Evolutionary conservation across 2,113 vertebrate genomes (phyloP).

Genomic region (Callionymus lyra): DNA sequence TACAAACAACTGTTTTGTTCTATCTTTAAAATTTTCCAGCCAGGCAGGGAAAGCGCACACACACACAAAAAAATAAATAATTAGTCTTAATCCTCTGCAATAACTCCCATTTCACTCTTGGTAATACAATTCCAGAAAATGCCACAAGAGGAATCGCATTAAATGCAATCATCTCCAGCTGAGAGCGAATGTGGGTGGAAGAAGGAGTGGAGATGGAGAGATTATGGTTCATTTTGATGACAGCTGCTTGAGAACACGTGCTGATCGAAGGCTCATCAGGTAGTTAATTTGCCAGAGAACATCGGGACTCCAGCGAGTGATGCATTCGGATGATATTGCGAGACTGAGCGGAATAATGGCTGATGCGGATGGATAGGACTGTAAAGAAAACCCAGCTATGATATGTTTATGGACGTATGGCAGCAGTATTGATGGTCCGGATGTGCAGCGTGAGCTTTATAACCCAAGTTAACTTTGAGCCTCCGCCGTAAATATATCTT

Average conservation of each 20-base stretch:
- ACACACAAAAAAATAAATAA: neutral
- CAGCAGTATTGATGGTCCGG: conserved; percentile 13
- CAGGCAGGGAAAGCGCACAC: neutral
- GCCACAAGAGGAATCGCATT: conserved; percentile 1
- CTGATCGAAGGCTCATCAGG: conserved; percentile 41
- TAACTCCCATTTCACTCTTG: no score
- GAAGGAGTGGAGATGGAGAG: neutral
- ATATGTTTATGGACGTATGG: conserved; percentile 2
- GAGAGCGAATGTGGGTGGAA: neutral
- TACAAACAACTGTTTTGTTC: no score
- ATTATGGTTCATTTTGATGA: conserved; percentile 16
- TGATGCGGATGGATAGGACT: conserved; percentile 7
- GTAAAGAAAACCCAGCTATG: neutral
- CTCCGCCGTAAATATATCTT: conserved; percentile 17
- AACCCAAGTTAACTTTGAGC: conserved; percentile 7
- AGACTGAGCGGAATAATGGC: conserved; percentile 30
- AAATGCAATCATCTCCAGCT: conserved; percentile 5
- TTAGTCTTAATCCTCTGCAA: neutral
- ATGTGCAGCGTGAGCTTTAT: conserved; percentile 9
- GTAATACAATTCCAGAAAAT: neutral
- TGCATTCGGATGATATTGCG: conserved; percentile 21
- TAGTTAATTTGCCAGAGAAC: conserved; percentile 34
- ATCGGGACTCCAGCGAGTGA: conserved; percentile 25
- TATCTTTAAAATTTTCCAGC: no score
- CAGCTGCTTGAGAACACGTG: conserved; percentile 12